Evolutionary conservation across 2,888 invertebrate species (phyloP).

Genomic region (Neria commutata): DNA sequence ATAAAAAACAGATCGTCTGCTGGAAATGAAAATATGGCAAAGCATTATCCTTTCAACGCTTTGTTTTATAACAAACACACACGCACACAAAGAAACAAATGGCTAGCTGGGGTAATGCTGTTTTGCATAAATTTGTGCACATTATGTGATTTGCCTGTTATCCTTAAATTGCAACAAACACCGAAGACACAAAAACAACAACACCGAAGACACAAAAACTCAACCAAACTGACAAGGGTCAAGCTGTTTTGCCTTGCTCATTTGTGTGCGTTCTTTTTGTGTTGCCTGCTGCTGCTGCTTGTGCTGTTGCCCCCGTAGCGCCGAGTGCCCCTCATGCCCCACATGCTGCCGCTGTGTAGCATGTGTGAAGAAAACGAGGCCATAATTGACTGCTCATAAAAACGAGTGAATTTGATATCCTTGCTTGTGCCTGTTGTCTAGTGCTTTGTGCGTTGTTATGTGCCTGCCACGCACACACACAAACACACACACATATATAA

Average conservation of each 20-base stretch:
- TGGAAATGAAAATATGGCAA: neutral
- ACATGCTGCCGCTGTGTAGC: neutral
- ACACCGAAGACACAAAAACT: neutral
- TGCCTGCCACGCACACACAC: no score
- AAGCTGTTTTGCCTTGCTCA: no score
- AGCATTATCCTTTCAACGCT: slow-evolving; percentile 9
- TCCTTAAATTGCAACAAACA: neutral
- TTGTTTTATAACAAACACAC: neutral
- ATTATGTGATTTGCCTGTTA: neutral
- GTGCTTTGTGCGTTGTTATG: no score
- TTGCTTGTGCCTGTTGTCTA: neutral
- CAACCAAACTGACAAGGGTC: neutral
- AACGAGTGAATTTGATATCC: neutral
- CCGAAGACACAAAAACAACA: neutral
- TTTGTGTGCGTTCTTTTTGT: neutral
- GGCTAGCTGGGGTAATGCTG: neutral
- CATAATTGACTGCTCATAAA: slow-evolving; percentile 34
- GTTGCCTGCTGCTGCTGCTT: slow-evolving; percentile 18
- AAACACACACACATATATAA: no score
- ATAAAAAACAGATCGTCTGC: no score
- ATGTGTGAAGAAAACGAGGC: slow-evolving; percentile 26
- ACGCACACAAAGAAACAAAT: no score
- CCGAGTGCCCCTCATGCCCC: no score
- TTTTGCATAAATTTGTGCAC: slow-evolving; percentile 1
- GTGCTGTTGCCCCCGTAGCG: slow-evolving; percentile 16